Evolutionary conservation across 2,797 vertebrate species (phyloP).

Genomic region (Eurystomus glaucurus): DNA sequence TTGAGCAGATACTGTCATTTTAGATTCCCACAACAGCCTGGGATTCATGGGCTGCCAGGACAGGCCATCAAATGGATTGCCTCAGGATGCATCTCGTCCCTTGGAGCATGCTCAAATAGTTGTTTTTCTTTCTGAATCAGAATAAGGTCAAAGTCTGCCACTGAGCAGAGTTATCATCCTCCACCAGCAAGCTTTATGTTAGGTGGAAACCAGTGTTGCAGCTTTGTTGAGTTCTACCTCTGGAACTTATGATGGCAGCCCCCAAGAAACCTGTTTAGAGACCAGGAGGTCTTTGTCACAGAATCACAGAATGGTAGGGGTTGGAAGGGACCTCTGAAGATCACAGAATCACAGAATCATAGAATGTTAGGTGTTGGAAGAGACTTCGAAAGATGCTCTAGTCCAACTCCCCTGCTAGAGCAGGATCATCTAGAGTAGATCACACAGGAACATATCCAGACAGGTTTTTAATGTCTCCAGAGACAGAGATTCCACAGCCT

Average conservation of each 20-base stretch:
- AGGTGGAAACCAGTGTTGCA: background rate
- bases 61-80: background rate
- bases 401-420: too few species aligned
- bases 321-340: too few species aligned
- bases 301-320: too few species aligned
- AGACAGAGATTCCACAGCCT: too few species aligned
- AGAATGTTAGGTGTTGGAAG: too few species aligned
- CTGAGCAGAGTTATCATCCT: background rate
- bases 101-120: background rate
- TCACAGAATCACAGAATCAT: too few species aligned
- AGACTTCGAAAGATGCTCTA: too few species aligned
- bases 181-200: background rate
- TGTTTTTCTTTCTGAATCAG: background rate
- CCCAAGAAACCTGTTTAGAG: background rate
- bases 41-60: background rate
- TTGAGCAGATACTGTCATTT: background rate
- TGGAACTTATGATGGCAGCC: background rate
- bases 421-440: too few species aligned
- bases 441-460: too few species aligned
- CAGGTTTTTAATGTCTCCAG: too few species aligned
- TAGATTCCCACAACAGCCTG: background rate
- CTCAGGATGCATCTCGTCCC: background rate
- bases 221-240: background rate
- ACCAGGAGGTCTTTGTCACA: background rate
- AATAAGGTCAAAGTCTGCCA: background rate